Evolutionary conservation across 2,888 invertebrate genomes (phyloP), one percentile per base, ranked within the genome.

Genomic region (Limnephilus auricula): DNA sequence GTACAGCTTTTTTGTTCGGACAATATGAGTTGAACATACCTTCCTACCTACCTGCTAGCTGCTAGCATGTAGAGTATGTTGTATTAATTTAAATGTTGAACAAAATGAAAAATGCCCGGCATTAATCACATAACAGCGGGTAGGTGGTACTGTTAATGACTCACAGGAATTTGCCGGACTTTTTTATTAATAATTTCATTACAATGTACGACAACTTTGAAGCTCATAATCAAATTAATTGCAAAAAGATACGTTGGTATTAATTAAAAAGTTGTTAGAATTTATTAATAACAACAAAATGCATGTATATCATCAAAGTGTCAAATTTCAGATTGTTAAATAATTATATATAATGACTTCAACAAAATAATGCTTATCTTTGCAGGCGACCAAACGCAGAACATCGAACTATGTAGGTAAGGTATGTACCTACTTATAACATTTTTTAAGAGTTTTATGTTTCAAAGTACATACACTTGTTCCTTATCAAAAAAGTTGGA

Each of bases 51-150:
- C 65, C 65, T 65, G 65, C 65, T 25, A 9, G n/a, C 25, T 25
- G 25, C 25, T 18, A 25, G 65, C 25, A 65, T 65, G 65, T 65
- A 65, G 65, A 34, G 32, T 30, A 65, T 25, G 25, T n/a, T 65
- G 65, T 31, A 90, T 90, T 90, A 88, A 90, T 87, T 90, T 90
- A 65, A 79, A 90, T 91, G 34, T 86, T 85, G 83, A 87, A 34
- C 82, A 31, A 65, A 90, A 90, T 91, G 91, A 90, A 87, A 90
- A 91, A 91, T 91, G 91, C 18, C 32, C 32, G 18, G 32, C 90
- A 91, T 91, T 90, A 80, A 91, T 91, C 91, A 87, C 79, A 79
- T 82, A 79, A 79, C 91, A 89, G 89, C 91, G 37, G 86, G 34
- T 78, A 78, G 79, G 83, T 86, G 79, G 83, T 86, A 84, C 79